Evolutionary conservation across 2,888 invertebrate species (phyloP).

Genomic region (Temnothorax unifasciatus): DNA sequence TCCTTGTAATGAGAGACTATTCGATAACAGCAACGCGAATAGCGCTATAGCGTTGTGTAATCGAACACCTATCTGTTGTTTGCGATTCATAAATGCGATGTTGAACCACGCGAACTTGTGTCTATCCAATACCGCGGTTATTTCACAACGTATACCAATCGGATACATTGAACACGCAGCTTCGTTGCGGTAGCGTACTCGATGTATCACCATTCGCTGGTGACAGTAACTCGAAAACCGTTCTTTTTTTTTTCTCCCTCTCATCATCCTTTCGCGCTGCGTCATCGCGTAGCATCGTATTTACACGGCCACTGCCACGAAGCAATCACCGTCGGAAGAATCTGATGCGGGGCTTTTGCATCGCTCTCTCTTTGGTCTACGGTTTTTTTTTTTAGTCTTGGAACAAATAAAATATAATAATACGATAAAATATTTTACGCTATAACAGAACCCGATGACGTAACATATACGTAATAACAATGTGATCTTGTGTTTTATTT

Average conservation of each 20-base stretch:
- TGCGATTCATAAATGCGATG: constrained; percentile 10
- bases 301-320: background rate
- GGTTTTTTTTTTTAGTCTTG: background rate
- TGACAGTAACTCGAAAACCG: background rate
- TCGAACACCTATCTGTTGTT: background rate
- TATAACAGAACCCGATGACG: background rate
- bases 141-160: background rate
- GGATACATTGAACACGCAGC: constrained; percentile 4
- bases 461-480: background rate
- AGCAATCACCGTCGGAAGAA: background rate
- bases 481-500: background rate
- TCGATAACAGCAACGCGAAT: constrained; percentile 25
- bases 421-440: background rate
- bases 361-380: background rate
- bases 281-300: background rate
- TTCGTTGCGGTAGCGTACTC: constrained; percentile 5
- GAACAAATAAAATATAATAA: background rate
- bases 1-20: background rate
- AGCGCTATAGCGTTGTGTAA: background rate
- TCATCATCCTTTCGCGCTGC: background rate
- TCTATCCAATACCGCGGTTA: constrained; percentile 5
- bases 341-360: background rate
- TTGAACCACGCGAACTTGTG: constrained; percentile 8
- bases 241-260: background rate
- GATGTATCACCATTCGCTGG: background rate